A percentile compares a stretch with the other conserved stretches of the same genome.
phyloP scores from a whole-genome alignment of 2,113 vertebrate genomes.

The Oxyruncus cristatus region DNA sequence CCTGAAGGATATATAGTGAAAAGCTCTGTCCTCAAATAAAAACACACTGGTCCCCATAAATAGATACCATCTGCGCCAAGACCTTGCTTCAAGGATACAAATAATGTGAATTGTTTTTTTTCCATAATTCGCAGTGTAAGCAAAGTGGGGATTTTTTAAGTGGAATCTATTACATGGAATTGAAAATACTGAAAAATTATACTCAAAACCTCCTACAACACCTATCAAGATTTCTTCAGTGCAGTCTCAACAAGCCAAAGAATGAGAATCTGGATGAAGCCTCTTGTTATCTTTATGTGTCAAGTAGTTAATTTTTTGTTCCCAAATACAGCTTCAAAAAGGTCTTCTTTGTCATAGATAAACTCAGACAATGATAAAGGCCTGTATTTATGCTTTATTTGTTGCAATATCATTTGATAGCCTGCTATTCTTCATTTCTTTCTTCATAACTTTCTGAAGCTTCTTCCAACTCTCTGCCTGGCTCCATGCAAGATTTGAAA shows the following conservation, averaged over 20 bases:
- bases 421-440: constrained; percentile 39
- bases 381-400: constrained; percentile 34
- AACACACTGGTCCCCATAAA: not conserved
- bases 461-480: not conserved
- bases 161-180: not conserved
- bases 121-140: not conserved
- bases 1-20: not conserved
- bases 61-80: not conserved
- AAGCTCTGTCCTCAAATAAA: not conserved
- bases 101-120: not conserved
- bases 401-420: constrained; percentile 46
- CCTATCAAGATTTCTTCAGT: not conserved
- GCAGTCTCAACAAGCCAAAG: not conserved
- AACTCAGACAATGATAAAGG: not conserved
- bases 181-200: not conserved
- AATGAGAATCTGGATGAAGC: not conserved
- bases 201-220: not conserved
- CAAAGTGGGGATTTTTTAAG: not conserved
- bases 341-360: constrained; percentile 28
- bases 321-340: constrained; percentile 38
- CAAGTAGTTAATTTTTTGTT: constrained; percentile 41
- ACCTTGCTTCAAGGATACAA: not conserved
- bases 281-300: not conserved
- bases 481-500: not conserved
- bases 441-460: constrained; percentile 17